Base-by-base conservation (phyloP, 2,113 vertebrate genomes). In the Apus apus region DNA sequence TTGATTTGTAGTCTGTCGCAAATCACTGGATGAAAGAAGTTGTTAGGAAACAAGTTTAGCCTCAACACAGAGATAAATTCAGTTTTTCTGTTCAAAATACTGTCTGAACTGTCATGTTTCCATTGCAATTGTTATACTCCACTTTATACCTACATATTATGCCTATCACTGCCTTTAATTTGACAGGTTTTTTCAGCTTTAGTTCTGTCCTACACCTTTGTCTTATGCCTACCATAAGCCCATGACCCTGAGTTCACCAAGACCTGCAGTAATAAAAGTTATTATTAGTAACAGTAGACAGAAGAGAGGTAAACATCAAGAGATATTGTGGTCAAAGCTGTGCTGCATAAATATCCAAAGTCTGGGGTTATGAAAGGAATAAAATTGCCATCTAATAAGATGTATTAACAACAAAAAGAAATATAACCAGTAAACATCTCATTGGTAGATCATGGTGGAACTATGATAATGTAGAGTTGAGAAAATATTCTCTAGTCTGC, bases 401-500 rank as follows among this genome's bases (percentile, higher is more conserved):
- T 68, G 6, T 45, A 81, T 94, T 88, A 93, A 45, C 26, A 77
- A 34, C 21, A 76, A 58, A 22, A 77, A 30, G 11, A 61, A 77
- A 81, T 50, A 40, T 45, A 40, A 51, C 10, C 53, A 90, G 34
- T 65, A 76, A 94, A 81, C 26, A 51, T 40, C 45, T 53, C 48
- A 20, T 32, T 74, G 54, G 67, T 81, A 67, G 64, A 36, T 93
- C 53, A 90, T 54, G 40, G 38, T n/a, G 61, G 57, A 91, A 45
- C 72, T 91, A 50, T 78, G 57, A 81, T 64, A 82, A 94, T 71
- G 53, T 51, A 64, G 11, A 70, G 5, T 22, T 74, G 56, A 80
- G 64, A 62, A 95, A 96, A 83, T 85, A 56, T 23, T 58, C 12
- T 71, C 48, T 81, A 61, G 73, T 58, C 96, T 96, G 77, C 80